A percentile compares a stretch with the other conserved stretches of the same genome.
phyloP scores from a whole-genome alignment of 2,888 invertebrate species.

The Leistus spinibarbis region DNA sequence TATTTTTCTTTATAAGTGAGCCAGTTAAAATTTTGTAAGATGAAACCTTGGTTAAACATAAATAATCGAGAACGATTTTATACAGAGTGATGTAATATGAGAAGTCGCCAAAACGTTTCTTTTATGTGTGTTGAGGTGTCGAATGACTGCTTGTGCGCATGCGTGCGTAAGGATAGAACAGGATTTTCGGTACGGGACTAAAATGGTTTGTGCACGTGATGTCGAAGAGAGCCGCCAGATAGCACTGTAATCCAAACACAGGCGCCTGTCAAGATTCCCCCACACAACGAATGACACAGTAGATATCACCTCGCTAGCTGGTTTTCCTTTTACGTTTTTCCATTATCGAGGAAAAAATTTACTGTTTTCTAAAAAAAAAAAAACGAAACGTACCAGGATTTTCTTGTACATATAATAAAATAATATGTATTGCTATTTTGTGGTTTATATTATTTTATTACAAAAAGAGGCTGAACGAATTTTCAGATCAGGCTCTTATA shows the following conservation, averaged over 20 bases:
- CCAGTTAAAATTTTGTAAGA: neutral
- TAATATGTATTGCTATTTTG: neutral
- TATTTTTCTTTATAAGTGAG: too few species aligned
- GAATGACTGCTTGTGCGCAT: slow-evolving; percentile 14
- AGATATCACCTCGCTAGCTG: neutral
- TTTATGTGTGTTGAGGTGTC: slow-evolving; percentile 8
- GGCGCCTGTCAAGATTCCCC: neutral
- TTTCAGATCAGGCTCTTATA: too few species aligned
- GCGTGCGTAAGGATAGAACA: neutral
- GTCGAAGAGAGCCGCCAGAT: neutral
- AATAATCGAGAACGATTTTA: too few species aligned
- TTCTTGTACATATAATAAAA: slow-evolving; percentile 5
- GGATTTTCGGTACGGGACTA: neutral
- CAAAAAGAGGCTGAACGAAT: too few species aligned
- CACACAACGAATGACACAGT: neutral
- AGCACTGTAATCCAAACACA: slow-evolving; percentile 12
- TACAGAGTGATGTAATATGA: neutral
- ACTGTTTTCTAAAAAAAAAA: slow-evolving; percentile 6
- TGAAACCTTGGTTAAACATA: neutral
- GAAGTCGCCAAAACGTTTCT: slow-evolving; percentile 1
- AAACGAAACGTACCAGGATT: neutral
- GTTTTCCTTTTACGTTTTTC: neutral
- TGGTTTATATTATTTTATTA: neutral
- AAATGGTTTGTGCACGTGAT: neutral
- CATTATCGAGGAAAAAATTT: slow-evolving; percentile 12